phyloP scores from a whole-genome alignment of 2,888 invertebrate genomes.

The Brassicogethes aeneus region DNA sequence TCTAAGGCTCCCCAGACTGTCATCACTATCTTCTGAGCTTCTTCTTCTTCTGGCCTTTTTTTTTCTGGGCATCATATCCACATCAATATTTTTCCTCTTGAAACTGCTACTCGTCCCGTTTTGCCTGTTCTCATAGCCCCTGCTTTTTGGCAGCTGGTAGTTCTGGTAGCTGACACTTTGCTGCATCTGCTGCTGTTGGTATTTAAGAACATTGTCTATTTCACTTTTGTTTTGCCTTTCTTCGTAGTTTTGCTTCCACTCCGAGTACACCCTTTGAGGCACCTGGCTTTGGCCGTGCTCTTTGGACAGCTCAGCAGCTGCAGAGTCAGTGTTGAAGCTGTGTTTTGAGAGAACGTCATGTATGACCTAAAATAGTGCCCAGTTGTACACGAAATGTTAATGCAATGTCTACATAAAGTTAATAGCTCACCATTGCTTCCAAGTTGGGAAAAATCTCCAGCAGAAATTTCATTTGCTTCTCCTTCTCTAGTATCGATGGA shows the following conservation, averaged over 20 bases:
- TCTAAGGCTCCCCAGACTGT: conserved; percentile 50
- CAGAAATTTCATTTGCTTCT: conserved; percentile 53
- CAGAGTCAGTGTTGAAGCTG: conserved; percentile 48
- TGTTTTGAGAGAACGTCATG: conserved; percentile 48
- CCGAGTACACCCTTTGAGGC: conserved; percentile 21
- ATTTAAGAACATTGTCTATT: conserved; percentile 11
- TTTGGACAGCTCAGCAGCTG: conserved; percentile 44
- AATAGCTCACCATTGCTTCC: conserved; percentile 46
- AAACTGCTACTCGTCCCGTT: no score
- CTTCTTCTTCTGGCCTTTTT: conserved; percentile 26
- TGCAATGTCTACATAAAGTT: not conserved
- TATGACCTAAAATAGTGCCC: conserved; percentile 39
- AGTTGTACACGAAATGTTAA: not conserved
- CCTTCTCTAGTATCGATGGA: conserved; percentile 41
- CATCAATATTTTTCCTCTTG: conserved; percentile 6
- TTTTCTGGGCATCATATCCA: conserved; percentile 16
- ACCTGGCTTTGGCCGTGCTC: conserved; percentile 21
- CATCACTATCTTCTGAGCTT: conserved; percentile 44
- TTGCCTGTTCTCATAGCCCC: no score
- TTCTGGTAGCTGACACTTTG: not conserved
- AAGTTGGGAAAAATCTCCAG: conserved; percentile 53
- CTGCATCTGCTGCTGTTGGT: conserved; percentile 13
- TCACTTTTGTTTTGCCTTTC: conserved; percentile 36
- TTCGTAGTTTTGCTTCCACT: conserved; percentile 35
- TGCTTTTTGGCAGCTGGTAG: no score